A percentile compares a stretch with the other conserved stretches of the same genome.
phyloP scores from a whole-genome alignment of 2,797 vertebrate genomes.

The Bryconaethiops microstoma region DNA sequence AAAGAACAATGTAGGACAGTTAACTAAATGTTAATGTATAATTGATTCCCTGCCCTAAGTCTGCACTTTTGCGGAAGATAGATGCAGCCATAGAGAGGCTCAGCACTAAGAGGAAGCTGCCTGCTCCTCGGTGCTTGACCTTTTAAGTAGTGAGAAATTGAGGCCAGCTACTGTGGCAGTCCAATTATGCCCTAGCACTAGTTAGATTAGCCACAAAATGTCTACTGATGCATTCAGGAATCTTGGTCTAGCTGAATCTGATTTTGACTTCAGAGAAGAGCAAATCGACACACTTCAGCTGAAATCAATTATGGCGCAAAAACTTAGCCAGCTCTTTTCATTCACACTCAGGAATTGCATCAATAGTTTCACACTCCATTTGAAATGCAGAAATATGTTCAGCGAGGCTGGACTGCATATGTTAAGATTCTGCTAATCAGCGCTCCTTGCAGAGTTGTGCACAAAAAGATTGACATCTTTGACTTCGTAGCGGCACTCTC shows the following conservation, averaged over 20 bases:
- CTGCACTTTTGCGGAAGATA: conserved; percentile 28
- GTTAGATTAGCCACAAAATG: conserved; percentile 55
- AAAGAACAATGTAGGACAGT: conserved; percentile 7
- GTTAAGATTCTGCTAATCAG: conserved; percentile 16
- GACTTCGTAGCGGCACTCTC: not conserved
- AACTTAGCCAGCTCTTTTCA: conserved; percentile 1
- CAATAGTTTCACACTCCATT: conserved; percentile 12
- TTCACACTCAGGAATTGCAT: not conserved
- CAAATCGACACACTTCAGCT: conserved; percentile 33
- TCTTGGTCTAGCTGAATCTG: conserved; percentile 32
- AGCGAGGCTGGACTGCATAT: conserved; percentile 1
- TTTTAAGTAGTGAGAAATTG: conserved; percentile 62
- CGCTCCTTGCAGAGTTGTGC: not conserved
- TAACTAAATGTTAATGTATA: conserved; percentile 42
- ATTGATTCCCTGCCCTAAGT: conserved; percentile 30
- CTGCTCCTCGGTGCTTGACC: conserved; percentile 51
- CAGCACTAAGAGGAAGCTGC: conserved; percentile 3
- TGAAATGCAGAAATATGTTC: not conserved
- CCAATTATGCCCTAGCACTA: conserved; percentile 53
- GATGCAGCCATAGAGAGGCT: not conserved
- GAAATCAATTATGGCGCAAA: conserved; percentile 45
- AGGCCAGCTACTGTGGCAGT: conserved; percentile 55
- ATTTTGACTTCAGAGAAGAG: conserved; percentile 31
- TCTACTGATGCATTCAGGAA: conserved; percentile 41
- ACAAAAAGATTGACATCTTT: conserved; percentile 5